A percentile compares a stretch with the other conserved stretches of the same genome.
These are phyloP conservation scores for Entelurus aequoreus DNA, from an alignment of 2,113 vertebrate species.

Conservation along the genomic window DNA sequence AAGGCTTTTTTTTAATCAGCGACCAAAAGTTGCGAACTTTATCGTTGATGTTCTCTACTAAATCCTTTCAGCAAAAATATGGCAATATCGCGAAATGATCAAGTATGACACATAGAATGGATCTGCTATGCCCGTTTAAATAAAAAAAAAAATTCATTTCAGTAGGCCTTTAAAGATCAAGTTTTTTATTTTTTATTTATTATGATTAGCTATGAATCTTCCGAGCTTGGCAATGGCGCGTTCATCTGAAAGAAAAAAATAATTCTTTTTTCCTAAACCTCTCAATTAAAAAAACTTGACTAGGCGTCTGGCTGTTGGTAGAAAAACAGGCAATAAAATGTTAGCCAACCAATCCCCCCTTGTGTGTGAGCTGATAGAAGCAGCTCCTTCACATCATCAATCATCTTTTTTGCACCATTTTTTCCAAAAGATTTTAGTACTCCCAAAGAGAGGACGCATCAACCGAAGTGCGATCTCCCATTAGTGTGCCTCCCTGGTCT, in stretches of 20 bases:
- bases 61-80: too few relatives aligned
- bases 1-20: too few relatives aligned
- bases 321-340: slow-evolving; percentile 41
- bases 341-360: slow-evolving; percentile 28
- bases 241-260: slow-evolving; percentile 37
- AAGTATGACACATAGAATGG: too few relatives aligned
- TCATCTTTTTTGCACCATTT: background rate
- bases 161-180: too few relatives aligned
- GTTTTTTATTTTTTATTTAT: background rate
- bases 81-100: too few relatives aligned
- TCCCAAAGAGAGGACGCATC: slow-evolving; percentile 84
- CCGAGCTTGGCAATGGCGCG: slow-evolving; percentile 53
- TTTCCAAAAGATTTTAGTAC: slow-evolving; percentile 69
- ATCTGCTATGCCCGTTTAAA: too few relatives aligned
- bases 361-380: slow-evolving; percentile 28
- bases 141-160: too few relatives aligned
- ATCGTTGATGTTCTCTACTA: too few relatives aligned
- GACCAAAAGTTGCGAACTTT: too few relatives aligned
- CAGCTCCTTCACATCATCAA: slow-evolving; percentile 23
- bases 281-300: slow-evolving; percentile 22
- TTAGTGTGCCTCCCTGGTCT: slow-evolving; percentile 86
- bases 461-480: slow-evolving; percentile 75
- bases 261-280: slow-evolving; percentile 26
- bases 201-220: slow-evolving; percentile 12
- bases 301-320: slow-evolving; percentile 30